Conservation (phyloP, 2,113 vertebrate species). For the Toxotes jaculatrix region DNA sequence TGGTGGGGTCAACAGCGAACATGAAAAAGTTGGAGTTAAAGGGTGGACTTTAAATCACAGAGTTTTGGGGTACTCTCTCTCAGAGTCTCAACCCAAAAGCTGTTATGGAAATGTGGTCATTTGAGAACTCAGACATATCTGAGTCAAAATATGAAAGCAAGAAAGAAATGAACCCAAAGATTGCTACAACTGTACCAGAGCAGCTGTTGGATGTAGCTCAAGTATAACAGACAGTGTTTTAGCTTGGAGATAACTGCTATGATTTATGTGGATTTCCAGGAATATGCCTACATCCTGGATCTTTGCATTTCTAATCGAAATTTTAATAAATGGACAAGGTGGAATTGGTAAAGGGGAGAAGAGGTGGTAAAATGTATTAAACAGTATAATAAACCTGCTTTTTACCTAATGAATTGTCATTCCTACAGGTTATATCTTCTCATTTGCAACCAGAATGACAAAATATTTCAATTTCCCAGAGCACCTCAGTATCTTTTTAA, state of each 20-base stretch:
- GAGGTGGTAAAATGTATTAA: conserved; percentile 1
- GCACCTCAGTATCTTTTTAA: background rate
- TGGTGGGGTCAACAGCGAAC: background rate
- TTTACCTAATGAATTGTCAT: background rate
- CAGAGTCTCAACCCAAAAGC: background rate
- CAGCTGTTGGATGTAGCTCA: background rate
- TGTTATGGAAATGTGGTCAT: background rate
- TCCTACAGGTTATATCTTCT: conserved; percentile 2
- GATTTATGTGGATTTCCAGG: conserved; percentile 35
- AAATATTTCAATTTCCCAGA: background rate
- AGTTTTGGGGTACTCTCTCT: background rate
- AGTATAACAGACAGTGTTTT: conserved; percentile 10
- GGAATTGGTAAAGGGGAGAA: background rate
- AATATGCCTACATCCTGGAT: conserved; percentile 4
- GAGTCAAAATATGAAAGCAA: conserved; percentile 6
- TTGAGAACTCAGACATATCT: background rate
- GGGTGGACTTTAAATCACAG: background rate
- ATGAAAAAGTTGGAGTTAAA: background rate
- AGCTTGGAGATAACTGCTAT: conserved; percentile 17
- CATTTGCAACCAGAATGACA: conserved; percentile 1
- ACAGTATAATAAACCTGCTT: background rate
- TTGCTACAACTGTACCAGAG: background rate
- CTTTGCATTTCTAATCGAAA: conserved; percentile 21
- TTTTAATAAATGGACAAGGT: background rate
- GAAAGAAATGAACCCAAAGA: conserved; percentile 1